A percentile compares a stretch with the other conserved stretches of the same genome.
Evolutionary conservation across 2,888 invertebrate genomes (phyloP).

Genomic region (Lasiommata megera): DNA sequence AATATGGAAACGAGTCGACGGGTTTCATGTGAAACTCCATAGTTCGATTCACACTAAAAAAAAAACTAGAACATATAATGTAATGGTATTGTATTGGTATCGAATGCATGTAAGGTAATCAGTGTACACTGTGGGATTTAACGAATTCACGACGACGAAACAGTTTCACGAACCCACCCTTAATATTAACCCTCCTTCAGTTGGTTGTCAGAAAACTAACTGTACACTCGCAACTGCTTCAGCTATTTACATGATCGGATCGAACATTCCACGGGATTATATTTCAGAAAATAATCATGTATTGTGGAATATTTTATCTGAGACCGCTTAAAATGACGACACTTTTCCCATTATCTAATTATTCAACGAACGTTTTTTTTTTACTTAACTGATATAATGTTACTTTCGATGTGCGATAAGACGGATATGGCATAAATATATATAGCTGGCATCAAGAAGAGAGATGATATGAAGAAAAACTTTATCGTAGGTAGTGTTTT

Average conservation of each 20-base stretch:
- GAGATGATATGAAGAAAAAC: too few relatives aligned
- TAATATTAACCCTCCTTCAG: too few relatives aligned
- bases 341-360: neutral
- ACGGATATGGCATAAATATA: too few relatives aligned
- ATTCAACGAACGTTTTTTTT: too few relatives aligned
- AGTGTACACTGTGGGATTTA: slow-evolving; percentile 47
- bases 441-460: too few relatives aligned
- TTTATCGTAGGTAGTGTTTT: too few relatives aligned
- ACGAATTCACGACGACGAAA: slow-evolving; percentile 41
- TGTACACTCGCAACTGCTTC: slow-evolving; percentile 11
- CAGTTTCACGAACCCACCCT: slow-evolving; percentile 35
- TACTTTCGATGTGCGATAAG: too few relatives aligned
- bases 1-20: neutral
- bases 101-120: slow-evolving; percentile 39
- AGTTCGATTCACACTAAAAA: slow-evolving; percentile 45
- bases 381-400: too few relatives aligned
- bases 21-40: slow-evolving; percentile 18
- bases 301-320: slow-evolving; percentile 17
- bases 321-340: slow-evolving; percentile 10
- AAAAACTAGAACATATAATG: slow-evolving; percentile 40
- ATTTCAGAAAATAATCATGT: neutral
- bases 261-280: slow-evolving; percentile 2
- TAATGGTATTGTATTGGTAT: slow-evolving; percentile 44
- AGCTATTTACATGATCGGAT: slow-evolving; percentile 4
- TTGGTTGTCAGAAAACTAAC: slow-evolving; percentile 14